Evolutionary conservation across 2,797 vertebrate genomes (phyloP), one percentile per base, ranked within the genome.

Genomic region (Momotus momota): DNA sequence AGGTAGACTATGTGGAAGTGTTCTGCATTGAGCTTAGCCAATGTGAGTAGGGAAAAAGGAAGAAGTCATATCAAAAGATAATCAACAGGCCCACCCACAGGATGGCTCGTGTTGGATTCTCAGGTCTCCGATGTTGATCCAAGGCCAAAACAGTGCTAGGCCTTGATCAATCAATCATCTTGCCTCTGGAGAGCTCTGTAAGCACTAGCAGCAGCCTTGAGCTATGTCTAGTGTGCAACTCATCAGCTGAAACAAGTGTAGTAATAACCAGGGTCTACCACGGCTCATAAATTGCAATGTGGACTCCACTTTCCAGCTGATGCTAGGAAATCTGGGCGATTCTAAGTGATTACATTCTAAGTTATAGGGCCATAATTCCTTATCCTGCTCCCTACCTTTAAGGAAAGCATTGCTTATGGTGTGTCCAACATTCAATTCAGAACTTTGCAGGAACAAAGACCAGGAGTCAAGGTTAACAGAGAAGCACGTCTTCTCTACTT

Each of bases 21-120:
- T 41, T 35, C 38, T 51, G 38, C 60, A n/a, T 2, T 48, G 35
- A 52, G 14, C 38, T 26, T 41, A 23, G 14, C 19, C 55, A 31
- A n/a, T 5, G 7, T 1, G 5, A 62, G 35, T 0, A 77, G 7
- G 13, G 26, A 35, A 45, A 64, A 78, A 16, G 9, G 18, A 70
- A 40, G 16, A 40, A 18, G 15, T 51, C 69, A 21, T 7, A n/a
- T 10, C 23, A 41, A 11, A 65, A 79, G 29, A 61, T 9, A 51
- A 70, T 71, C 60, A 89, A 67, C 58, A 75, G 22, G 66, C 61
- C 81, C 55, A 72, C 14, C 21, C 27, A 20, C 4, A 51, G 1
- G 0, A 51, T 3, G 9, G 43, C 33, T 33, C 4, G 1, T 12
- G 17, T 26, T 72, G 73, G 7, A 1, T 26, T 70, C 74, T 27